These are phyloP conservation scores for Strigops habroptila DNA, from an alignment of 2,113 vertebrate genomes.

Conservation along the genomic window DNA sequence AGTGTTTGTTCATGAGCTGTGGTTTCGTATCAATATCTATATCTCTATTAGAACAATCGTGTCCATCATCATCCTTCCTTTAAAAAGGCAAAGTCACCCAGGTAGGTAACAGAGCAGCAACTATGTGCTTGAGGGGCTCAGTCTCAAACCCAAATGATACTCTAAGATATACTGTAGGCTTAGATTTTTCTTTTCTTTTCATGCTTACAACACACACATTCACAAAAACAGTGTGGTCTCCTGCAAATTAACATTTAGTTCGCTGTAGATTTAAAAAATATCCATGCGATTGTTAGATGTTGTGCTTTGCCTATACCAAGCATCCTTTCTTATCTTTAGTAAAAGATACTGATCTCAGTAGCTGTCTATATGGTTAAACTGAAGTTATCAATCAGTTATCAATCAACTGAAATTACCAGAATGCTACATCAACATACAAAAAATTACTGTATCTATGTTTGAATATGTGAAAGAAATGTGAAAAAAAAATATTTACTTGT, in stretches of 20 bases:
- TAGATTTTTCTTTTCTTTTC: neutral
- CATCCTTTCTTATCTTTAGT: neutral
- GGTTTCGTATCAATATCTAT: neutral
- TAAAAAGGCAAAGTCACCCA: neutral
- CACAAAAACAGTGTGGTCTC: neutral
- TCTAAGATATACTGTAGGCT: neutral
- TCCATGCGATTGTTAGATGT: neutral
- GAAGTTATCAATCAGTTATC: neutral
- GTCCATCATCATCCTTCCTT: neutral
- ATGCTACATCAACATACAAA: neutral
- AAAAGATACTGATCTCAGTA: neutral
- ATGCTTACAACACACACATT: fast-evolving
- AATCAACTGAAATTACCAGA: too few species aligned
- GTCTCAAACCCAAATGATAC: neutral
- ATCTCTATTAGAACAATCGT: neutral
- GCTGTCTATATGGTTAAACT: neutral
- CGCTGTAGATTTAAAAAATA: neutral
- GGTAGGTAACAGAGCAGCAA: neutral
- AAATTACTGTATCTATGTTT: neutral
- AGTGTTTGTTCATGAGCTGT: neutral
- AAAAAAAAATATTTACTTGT: neutral
- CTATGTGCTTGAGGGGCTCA: neutral
- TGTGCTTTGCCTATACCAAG: neutral
- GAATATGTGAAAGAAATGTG: neutral
- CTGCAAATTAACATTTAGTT: neutral